Evolutionary conservation across 2,113 vertebrate species (phyloP), one percentile per base, ranked within the genome.

Genomic region (Puntigrus tetrazona): DNA sequence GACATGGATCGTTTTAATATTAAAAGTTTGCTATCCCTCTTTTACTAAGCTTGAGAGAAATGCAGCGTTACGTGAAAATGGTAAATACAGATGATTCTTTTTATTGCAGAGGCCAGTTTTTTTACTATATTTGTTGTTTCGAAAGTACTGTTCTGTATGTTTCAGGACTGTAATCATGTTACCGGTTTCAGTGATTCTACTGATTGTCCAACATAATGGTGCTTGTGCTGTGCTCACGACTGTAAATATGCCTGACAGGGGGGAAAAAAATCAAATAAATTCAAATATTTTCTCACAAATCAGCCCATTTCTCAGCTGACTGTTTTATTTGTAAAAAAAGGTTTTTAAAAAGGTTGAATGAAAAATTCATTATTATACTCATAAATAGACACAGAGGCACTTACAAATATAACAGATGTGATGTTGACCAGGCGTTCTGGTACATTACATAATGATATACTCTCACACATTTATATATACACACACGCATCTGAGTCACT

Each of bases 351-450:
- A 29, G 36, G 20, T 61, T 81, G 41, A 79, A 31, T 74, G 27
- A 36, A 77, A 43, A 69, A 18, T 84, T 38, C 34, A 43, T 74
- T 18, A 65, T 73, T 31, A 50, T 50, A 36, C 11, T 67, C 61
- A 87, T 87, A 87, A 87, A 85, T 87, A 87, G 72, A 81, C 63
- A 81, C 63, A 74, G 29, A 84, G 70, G 78, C 47, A 81, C 69
- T 67, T 77, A 83, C 29, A 80, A 83, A 65, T 75, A 22, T 67
- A 84, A 87, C 77, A 74, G 3, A 84, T 47, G 18, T 20, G 22
- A 78, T 80, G 29, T 45, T 36, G 55, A 72, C 55, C 61, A 34
- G 45, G 38, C 34, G 14, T 34, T 67, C 63, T 43, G 50, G 31
- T 83, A 43, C 52, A 22, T 82, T 78, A 43, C 13, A 50, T 67